phyloP scores from a whole-genome alignment of 2,113 vertebrate genomes.

The Isurus oxyrinchus region DNA sequence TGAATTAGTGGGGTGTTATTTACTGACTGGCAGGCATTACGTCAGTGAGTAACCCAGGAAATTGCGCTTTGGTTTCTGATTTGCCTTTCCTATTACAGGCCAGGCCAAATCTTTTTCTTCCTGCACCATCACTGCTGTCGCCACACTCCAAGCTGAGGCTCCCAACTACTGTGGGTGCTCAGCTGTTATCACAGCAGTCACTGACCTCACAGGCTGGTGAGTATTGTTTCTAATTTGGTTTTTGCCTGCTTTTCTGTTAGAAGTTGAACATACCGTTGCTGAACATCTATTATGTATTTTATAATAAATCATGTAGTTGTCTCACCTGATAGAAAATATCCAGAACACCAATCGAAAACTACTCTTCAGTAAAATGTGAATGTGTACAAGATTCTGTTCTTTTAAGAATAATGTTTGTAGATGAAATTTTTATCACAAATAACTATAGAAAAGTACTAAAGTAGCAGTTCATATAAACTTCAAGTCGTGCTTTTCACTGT shows the following conservation, averaged over 20 bases:
- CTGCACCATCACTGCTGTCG: slow-evolving; percentile 65
- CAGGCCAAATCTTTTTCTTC: slow-evolving; percentile 63
- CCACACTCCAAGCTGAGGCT: slow-evolving; percentile 68
- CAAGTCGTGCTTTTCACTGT: not conserved
- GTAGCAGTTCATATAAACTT: not conserved
- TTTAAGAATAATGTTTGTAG: not conserved
- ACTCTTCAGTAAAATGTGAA: not conserved
- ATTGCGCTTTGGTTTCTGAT: slow-evolving; percentile 54
- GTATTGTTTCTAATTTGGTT: slow-evolving; percentile 46
- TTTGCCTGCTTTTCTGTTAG: not conserved
- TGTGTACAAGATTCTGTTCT: not conserved
- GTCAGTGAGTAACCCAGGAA: slow-evolving; percentile 57
- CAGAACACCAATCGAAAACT: not conserved
- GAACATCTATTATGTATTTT: not conserved
- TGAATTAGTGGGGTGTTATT: not conserved
- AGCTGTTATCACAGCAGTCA: slow-evolving; percentile 56
- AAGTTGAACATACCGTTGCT: not conserved
- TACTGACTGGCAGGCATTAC: slow-evolving; percentile 43
- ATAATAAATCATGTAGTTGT: not conserved
- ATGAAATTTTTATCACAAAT: not conserved
- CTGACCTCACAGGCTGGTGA: slow-evolving; percentile 61
- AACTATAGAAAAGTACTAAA: not conserved
- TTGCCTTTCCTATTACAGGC: slow-evolving; percentile 65
- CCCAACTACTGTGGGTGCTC: slow-evolving; percentile 50
- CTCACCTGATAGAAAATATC: not conserved